Base-by-base conservation (phyloP, 2,113 vertebrate genomes). In the Lasiurus borealis region DNA sequence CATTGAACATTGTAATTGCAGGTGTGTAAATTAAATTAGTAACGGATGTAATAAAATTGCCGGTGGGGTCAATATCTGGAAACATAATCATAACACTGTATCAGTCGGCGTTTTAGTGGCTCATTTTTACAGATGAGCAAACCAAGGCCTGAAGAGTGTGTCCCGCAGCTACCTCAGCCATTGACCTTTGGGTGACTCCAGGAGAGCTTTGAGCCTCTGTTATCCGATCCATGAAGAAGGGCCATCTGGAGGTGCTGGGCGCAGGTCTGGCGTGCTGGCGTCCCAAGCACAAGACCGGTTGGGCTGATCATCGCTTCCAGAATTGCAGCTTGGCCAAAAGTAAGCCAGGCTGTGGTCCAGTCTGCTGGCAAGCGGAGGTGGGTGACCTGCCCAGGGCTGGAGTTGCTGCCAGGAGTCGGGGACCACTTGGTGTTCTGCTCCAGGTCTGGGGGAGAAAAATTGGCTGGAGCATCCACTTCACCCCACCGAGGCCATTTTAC, bases 341-440 rank as follows among this genome's bases (percentile, higher is more conserved):
- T 0, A 0, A 46, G 54, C 36, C 52, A 8, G 16, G 40, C 59
- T 0, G 0, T 2, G 29, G 48, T 10, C 68, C 78, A 15, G 34
- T 34, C 62, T 14, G 3, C 72, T 36, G 64, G 54, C 48, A 1
- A 54, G 31, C 0, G 0, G 52, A 73, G 36, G 31, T 1, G 0
- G n/a, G 12, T 50, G 80, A 40, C 13, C 46, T 9, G 16, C 52
- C 68, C 2, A 0, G 50, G 44, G 25, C 13, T 2, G 0, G n/a
- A 5, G 21, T 1, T 44, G 14, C 16, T 23, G 57, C 44, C 84
- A 9, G 59, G 27, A 25, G 21, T 34, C 57, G 50, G 40, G 40
- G 66, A 46, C 44, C 6, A 0, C 0, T 62, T 62, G 0, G 18
- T 13, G 21, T 12, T 50, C 40, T 68, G 4, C 36, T 34, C 46